phyloP scores from a whole-genome alignment of 2,888 invertebrate species.

The Torymus texanus region DNA sequence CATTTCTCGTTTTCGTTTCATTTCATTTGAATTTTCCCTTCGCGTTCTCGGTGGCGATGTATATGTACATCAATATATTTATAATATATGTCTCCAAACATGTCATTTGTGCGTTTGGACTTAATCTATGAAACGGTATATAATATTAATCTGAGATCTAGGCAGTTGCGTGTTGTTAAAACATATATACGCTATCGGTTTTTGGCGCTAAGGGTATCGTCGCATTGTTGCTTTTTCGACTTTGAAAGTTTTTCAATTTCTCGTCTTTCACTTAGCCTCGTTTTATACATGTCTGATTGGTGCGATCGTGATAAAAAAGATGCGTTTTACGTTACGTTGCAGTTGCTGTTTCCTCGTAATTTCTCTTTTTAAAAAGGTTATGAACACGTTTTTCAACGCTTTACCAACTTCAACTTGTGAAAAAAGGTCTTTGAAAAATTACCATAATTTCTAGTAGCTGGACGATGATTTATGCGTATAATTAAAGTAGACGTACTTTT shows the following conservation, averaged over 20 bases:
- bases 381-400: not conserved
- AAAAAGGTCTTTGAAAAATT: conserved; percentile 25
- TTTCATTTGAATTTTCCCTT: conserved; percentile 3
- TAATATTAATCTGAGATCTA: conserved; percentile 69
- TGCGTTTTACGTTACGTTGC: not conserved
- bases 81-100: conserved; percentile 66
- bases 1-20: not conserved
- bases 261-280: not conserved
- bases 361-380: not conserved
- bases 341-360: not conserved
- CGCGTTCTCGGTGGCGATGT: conserved; percentile 9
- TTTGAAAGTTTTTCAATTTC: not conserved
- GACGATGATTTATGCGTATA: conserved; percentile 16
- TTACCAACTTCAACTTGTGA: not conserved
- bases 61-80: conserved; percentile 55
- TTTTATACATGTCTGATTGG: not conserved
- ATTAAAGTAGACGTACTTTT: conserved; percentile 8
- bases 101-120: conserved; percentile 74
- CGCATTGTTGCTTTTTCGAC: conserved; percentile 5
- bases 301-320: conserved; percentile 8
- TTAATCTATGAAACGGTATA: conserved; percentile 60
- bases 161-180: conserved; percentile 70
- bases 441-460: conserved; percentile 15
- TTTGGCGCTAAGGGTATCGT: conserved; percentile 15
- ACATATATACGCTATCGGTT: conserved; percentile 14